phyloP scores from a whole-genome alignment of 2,113 vertebrate species.

The Seriola quinqueradiata region DNA sequence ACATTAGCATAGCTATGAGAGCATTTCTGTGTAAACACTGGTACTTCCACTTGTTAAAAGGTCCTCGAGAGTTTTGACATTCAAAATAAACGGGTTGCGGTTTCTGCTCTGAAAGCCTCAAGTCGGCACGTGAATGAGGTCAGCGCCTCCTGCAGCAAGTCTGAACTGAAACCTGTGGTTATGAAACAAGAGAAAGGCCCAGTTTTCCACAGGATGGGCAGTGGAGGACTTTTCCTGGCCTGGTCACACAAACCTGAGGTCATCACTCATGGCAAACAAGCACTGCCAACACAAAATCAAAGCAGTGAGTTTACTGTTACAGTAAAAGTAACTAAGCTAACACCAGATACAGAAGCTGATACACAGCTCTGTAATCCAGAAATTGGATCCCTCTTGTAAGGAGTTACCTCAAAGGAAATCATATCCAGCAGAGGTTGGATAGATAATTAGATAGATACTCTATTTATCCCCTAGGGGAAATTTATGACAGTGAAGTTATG shows the following conservation, averaged over 20 bases:
- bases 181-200: slow-evolving; percentile 58
- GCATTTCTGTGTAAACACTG: slow-evolving; percentile 22
- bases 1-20: background rate
- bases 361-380: background rate
- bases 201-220: slow-evolving; percentile 52
- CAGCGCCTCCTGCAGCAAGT: slow-evolving; percentile 32
- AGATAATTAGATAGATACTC: slow-evolving; percentile 8
- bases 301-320: background rate
- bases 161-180: slow-evolving; percentile 51
- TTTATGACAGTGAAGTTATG: background rate
- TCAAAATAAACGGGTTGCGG: slow-evolving; percentile 56
- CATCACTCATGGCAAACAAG: slow-evolving; percentile 43
- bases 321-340: slow-evolving; percentile 24
- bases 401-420: background rate
- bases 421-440: background rate
- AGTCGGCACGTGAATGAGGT: slow-evolving; percentile 64
- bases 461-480: no score
- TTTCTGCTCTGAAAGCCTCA: slow-evolving; percentile 31
- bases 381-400: no score
- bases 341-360: background rate
- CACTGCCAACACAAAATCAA: slow-evolving; percentile 25
- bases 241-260: slow-evolving; percentile 46
- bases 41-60: slow-evolving; percentile 28
- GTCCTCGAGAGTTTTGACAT: slow-evolving; percentile 50
- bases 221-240: slow-evolving; percentile 68